Evolutionary conservation across 2,113 vertebrate genomes (phyloP).

Genomic region (Epinephelus moara): DNA sequence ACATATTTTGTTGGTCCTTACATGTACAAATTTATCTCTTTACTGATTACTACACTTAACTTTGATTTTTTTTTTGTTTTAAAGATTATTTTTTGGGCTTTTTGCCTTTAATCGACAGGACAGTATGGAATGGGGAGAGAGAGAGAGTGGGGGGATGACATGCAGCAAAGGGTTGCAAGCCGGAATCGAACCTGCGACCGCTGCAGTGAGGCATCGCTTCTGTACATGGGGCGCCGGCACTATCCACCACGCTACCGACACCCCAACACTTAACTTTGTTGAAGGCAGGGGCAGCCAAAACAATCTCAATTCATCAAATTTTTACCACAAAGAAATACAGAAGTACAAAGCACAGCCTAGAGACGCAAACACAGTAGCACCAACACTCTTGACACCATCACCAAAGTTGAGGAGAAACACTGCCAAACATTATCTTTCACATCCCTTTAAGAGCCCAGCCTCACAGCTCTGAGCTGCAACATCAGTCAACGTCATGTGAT

Average conservation of each 20-base stretch:
- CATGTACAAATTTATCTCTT: background rate
- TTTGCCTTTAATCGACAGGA: too few species aligned
- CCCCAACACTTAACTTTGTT: background rate
- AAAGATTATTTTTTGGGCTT: too few species aligned
- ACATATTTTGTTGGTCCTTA: background rate
- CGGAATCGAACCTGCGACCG: too few species aligned
- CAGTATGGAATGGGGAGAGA: too few species aligned
- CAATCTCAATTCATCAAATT: background rate
- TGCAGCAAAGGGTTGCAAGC: too few species aligned
- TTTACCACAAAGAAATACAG: background rate
- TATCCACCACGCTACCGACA: too few species aligned
- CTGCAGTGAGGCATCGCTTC: too few species aligned
- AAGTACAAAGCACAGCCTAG: background rate
- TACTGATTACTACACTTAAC: background rate
- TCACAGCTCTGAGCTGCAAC: constrained; percentile 20
- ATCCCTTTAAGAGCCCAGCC: constrained; percentile 1
- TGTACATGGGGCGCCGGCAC: too few species aligned
- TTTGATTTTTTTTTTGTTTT: too few species aligned
- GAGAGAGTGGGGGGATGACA: too few species aligned
- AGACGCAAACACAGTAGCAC: background rate
- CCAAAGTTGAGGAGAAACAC: constrained; percentile 5
- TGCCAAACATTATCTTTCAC: constrained; percentile 37
- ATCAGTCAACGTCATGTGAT: constrained; percentile 45
- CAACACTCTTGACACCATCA: constrained; percentile 1
- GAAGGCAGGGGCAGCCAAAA: constrained; percentile 11